These are phyloP conservation scores for Drosophila miranda DNA, from an alignment of 1,140 invertebrate species.

Conservation along the genomic window DNA sequence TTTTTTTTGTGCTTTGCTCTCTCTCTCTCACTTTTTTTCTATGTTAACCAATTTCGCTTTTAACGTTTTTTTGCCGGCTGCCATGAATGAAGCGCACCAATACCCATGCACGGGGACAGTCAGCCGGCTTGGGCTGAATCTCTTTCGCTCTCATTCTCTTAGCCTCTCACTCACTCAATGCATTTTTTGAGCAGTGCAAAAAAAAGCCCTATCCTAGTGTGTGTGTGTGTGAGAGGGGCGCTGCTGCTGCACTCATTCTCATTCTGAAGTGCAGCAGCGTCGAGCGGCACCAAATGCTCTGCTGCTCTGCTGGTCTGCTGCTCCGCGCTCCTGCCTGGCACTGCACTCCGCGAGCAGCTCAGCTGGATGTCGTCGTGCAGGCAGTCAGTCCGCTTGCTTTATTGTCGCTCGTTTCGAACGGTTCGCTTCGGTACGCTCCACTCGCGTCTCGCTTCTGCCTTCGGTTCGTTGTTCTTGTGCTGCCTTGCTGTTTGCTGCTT, in stretches of 20 bases:
- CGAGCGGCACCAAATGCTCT: neutral
- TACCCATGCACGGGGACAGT: conserved; percentile 20
- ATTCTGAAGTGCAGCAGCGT: no score
- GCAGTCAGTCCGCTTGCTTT: conserved; percentile 49
- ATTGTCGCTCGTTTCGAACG: conserved; percentile 78
- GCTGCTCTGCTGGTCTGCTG: conserved; percentile 11
- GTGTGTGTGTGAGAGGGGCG: conserved; percentile 38
- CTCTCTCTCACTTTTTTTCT: conserved; percentile 33
- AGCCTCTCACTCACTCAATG: conserved; percentile 8
- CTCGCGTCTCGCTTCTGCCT: conserved; percentile 54
- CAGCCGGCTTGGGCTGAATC: conserved; percentile 51
- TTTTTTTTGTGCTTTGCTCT: conserved; percentile 38
- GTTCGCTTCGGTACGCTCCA: conserved; percentile 74
- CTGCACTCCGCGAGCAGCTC: conserved; percentile 57
- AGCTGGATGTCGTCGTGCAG: conserved; percentile 58
- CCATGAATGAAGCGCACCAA: conserved; percentile 73
- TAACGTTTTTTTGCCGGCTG: conserved; percentile 76
- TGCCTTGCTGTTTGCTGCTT: no score
- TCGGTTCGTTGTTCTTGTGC: conserved; percentile 5
- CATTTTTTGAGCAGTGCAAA: no score
- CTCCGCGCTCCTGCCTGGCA: conserved; percentile 30
- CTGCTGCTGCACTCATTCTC: conserved; percentile 55
- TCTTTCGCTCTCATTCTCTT: conserved; percentile 19
- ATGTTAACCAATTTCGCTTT: conserved; percentile 75
- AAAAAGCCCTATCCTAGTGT: neutral